A percentile compares a stretch with the other conserved stretches of the same genome.
Conservation (phyloP, 2,888 invertebrate species). For the Synanthedon myopaeformis region DNA sequence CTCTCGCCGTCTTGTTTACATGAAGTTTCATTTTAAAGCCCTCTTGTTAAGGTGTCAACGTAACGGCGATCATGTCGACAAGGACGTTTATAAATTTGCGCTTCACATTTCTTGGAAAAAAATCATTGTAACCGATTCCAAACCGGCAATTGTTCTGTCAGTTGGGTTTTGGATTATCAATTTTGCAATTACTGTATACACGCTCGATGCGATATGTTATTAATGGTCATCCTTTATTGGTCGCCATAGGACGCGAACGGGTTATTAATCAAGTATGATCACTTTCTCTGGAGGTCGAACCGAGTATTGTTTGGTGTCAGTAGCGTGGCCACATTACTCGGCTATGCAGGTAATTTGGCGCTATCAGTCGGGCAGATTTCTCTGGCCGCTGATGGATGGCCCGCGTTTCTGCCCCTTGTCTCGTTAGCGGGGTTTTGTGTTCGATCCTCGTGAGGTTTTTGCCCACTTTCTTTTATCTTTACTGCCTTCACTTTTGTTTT, state of each 20-base stretch:
- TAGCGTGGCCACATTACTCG: constrained; percentile 22
- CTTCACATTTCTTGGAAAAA: constrained; percentile 12
- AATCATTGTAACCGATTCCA: constrained; percentile 26
- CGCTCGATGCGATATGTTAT: constrained; percentile 41
- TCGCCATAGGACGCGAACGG: constrained; percentile 32
- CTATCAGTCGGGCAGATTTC: constrained; percentile 36
- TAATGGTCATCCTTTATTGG: constrained; percentile 39
- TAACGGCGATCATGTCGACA: constrained; percentile 17
- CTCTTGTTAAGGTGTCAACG: constrained; percentile 42
- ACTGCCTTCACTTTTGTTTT: background rate
- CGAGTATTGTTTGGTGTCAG: constrained; percentile 33
- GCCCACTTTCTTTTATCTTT: constrained; percentile 15
- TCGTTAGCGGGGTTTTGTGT: constrained; percentile 29
- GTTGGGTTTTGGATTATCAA: constrained; percentile 38
- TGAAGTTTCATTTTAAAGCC: constrained; percentile 37
- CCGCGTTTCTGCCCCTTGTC: constrained; percentile 21
- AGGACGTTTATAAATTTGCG: constrained; percentile 13
- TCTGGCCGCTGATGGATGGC: constrained; percentile 27
- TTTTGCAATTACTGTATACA: constrained; percentile 38
- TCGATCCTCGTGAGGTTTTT: constrained; percentile 14
- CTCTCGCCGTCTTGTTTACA: constrained; percentile 43
- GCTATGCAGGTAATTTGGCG: constrained; percentile 40
- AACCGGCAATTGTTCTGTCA: constrained; percentile 38
- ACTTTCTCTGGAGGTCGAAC: constrained; percentile 43
- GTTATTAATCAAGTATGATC: constrained; percentile 48